phyloP scores from a whole-genome alignment of 2,113 vertebrate genomes.

The Halcyon malimbica region DNA sequence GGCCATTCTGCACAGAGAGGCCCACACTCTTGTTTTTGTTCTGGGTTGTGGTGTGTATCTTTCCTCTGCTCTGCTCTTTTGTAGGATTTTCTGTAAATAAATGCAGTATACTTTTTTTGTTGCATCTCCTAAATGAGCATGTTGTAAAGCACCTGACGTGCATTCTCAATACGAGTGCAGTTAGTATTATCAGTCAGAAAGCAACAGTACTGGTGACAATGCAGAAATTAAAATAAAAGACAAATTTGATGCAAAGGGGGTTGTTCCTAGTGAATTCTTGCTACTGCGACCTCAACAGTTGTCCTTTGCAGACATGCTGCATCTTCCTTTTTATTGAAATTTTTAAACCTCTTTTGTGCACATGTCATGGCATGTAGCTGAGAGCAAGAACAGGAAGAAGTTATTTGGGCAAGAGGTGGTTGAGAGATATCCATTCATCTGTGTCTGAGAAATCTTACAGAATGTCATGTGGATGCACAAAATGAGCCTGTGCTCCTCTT shows the following conservation, averaged over 20 bases:
- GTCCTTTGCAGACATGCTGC: not conserved
- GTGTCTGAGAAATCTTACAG: not conserved
- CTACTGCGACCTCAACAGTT: not conserved
- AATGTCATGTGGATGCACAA: not conserved
- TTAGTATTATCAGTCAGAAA: not conserved
- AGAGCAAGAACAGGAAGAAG: not conserved
- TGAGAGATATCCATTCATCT: not conserved
- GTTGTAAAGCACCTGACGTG: not conserved
- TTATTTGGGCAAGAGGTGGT: not conserved
- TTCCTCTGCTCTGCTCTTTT: not conserved
- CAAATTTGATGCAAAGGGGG: not conserved
- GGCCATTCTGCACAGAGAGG: not conserved
- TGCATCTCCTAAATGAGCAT: not conserved
- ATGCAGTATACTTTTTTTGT: not conserved
- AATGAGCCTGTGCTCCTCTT: not conserved
- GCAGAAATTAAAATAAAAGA: not conserved
- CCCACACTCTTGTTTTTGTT: not conserved
- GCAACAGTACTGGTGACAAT: not conserved
- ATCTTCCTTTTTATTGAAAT: not conserved
- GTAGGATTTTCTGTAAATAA: not conserved
- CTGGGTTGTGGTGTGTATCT: not conserved
- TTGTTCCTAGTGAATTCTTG: not conserved
- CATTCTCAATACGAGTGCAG: not conserved
- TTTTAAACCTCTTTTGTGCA: not conserved
- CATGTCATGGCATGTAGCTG: not conserved